These are phyloP conservation scores for Neomorphus geoffroyi DNA, from an alignment of 2,797 vertebrate species.

Conservation along the genomic window DNA sequence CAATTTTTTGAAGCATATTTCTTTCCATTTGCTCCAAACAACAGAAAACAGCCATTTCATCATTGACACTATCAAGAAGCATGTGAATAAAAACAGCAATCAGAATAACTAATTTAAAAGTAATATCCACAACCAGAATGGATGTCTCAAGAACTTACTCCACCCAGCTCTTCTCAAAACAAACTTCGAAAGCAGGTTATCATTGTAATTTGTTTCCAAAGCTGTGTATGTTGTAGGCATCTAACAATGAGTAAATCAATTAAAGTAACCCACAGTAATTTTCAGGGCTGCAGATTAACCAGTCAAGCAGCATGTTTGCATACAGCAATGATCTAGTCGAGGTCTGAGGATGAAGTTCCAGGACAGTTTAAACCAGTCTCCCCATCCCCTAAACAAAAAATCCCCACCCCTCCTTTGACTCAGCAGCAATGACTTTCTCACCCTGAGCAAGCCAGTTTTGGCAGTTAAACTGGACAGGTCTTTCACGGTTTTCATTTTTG, in stretches of 20 bases:
- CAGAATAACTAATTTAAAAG: not conserved
- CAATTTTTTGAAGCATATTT: not conserved
- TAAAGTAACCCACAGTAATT: not conserved
- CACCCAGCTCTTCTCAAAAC: not conserved
- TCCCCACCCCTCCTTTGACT: not conserved
- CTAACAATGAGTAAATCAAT: constrained; percentile 43
- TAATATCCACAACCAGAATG: not conserved
- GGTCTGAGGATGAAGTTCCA: constrained; percentile 22
- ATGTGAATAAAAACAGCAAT: not conserved
- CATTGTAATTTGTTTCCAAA: not conserved
- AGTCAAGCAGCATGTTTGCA: constrained; percentile 45
- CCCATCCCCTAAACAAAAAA: not conserved
- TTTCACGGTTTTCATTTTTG: not conserved
- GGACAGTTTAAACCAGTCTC: constrained; percentile 25
- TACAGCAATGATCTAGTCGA: not conserved
- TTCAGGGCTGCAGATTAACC: constrained; percentile 49
- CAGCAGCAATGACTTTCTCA: not conserved
- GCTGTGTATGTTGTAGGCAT: not conserved
- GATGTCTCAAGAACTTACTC: not conserved
- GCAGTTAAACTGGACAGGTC: not conserved
- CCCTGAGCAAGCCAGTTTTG: not conserved
- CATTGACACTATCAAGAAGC: not conserved
- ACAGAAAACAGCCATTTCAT: not conserved
- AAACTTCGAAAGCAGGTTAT: not conserved
- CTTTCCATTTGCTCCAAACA: not conserved